Percentiles rank a stretch among this genome's conserved stretches.
Conservation (phyloP, 2,888 invertebrate genomes). For the Syrphus vitripennis region DNA sequence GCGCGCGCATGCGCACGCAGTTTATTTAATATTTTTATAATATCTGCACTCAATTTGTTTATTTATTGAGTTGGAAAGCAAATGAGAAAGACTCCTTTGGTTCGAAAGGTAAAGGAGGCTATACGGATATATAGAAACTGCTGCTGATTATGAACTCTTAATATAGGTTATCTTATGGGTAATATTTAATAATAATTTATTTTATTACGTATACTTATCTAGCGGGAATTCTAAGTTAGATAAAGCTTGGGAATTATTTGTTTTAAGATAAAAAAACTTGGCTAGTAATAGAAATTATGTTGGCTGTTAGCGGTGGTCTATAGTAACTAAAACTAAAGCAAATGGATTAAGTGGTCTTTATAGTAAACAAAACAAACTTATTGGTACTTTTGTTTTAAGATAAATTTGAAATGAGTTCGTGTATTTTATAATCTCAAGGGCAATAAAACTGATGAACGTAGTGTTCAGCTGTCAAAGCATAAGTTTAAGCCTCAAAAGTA, state of each 20-base stretch:
- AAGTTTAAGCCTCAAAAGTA: no score
- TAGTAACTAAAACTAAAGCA: no score
- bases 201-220: not conserved
- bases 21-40: constrained; percentile 32
- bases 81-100: constrained; percentile 8
- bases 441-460: no score
- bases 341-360: no score
- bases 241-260: not conserved
- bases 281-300: no score
- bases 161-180: not conserved
- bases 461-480: no score
- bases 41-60: constrained; percentile 31
- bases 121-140: not conserved
- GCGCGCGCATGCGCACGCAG: constrained; percentile 1
- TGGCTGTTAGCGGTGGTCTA: no score
- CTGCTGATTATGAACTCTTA: not conserved
- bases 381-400: no score
- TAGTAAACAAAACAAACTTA: no score
- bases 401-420: no score
- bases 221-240: not conserved
- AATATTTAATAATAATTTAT: constrained; percentile 34
- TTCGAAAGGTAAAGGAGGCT: not conserved
- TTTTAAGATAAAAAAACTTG: not conserved
- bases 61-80: constrained; percentile 40
- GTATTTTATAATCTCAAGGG: no score